Evolutionary conservation across 2,888 invertebrate species (phyloP).

Genomic region (Pristionchus mayeri): DNA sequence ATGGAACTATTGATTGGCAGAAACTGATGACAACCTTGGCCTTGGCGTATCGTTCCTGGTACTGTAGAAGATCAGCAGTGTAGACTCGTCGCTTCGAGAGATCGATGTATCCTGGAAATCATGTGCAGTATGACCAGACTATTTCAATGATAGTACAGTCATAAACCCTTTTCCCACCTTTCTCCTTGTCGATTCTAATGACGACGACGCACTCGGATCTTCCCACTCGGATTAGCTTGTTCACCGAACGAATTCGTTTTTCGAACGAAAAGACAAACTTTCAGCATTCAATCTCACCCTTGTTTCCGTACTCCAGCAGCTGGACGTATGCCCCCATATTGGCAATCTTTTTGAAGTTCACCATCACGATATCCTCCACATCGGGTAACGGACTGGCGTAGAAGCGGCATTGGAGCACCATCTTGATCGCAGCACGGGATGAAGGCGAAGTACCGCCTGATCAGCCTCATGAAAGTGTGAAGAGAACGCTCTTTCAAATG

Average conservation of each 20-base stretch:
- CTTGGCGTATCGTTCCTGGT: slow-evolving; percentile 97
- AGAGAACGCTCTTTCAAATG: too few species aligned
- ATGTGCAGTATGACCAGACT: neutral
- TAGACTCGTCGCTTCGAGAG: slow-evolving; percentile 98
- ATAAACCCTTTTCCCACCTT: slow-evolving; percentile 83
- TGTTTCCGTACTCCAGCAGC: slow-evolving; percentile 96
- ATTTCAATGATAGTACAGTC: neutral
- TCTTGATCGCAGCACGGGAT: slow-evolving; percentile 61
- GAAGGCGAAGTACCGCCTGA: too few species aligned
- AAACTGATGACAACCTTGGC: slow-evolving; percentile 64
- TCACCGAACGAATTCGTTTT: slow-evolving; percentile 98
- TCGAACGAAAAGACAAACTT: slow-evolving; percentile 96
- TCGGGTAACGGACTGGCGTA: slow-evolving; percentile 98
- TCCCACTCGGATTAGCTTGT: slow-evolving; percentile 97
- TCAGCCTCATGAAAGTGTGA: too few species aligned
- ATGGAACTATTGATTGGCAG: too few species aligned
- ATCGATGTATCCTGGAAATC: slow-evolving; percentile 92
- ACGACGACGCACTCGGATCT: slow-evolving; percentile 99
- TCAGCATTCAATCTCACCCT: slow-evolving; percentile 81
- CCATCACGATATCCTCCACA: slow-evolving; percentile 93
- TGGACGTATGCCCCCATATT: slow-evolving; percentile 99
- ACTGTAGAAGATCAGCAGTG: slow-evolving; percentile 96
- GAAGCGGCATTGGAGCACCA: slow-evolving; percentile 92
- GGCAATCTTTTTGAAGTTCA: slow-evolving; percentile 95
- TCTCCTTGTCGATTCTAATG: slow-evolving; percentile 98